These are phyloP conservation scores for Dryomyza anilis DNA, from an alignment of 2,888 invertebrate species.

Conservation along the genomic window DNA sequence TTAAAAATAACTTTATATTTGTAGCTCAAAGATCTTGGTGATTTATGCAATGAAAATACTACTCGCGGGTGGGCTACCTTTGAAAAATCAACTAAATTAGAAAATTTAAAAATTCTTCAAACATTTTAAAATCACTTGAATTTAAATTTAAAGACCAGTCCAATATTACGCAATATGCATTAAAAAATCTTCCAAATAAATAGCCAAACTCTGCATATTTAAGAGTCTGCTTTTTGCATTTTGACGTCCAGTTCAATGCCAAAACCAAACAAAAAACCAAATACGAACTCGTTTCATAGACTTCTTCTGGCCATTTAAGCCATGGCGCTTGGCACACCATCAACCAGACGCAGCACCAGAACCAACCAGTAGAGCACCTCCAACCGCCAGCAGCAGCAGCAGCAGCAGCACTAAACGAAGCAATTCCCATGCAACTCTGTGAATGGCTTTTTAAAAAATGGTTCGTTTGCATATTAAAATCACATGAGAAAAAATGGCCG, in stretches of 20 bases:
- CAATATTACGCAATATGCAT: no score
- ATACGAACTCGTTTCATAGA: slow-evolving; percentile 11
- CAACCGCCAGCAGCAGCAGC: neutral
- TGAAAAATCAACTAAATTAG: no score
- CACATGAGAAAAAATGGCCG: slow-evolving; percentile 53
- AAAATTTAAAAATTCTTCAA: no score
- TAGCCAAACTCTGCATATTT: slow-evolving; percentile 22
- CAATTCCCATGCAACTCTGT: slow-evolving; percentile 7
- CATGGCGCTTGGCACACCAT: slow-evolving; percentile 3
- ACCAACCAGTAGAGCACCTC: neutral
- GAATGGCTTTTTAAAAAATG: slow-evolving; percentile 22
- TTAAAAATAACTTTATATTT: no score
- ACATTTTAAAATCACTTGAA: no score
- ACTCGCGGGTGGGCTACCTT: no score
- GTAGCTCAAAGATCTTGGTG: no score
- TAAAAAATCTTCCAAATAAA: no score
- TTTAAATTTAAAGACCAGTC: no score
- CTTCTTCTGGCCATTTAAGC: slow-evolving; percentile 16
- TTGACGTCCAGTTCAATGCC: slow-evolving; percentile 24
- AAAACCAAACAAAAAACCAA: slow-evolving; percentile 10
- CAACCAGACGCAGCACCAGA: neutral
- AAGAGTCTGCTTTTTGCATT: slow-evolving; percentile 19
- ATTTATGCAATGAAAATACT: no score
- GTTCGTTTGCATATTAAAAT: slow-evolving; percentile 55
- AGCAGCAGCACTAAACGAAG: slow-evolving; percentile 15